phyloP scores from a whole-genome alignment of 2,113 vertebrate species.

The Dendropsophus ebraccatus region DNA sequence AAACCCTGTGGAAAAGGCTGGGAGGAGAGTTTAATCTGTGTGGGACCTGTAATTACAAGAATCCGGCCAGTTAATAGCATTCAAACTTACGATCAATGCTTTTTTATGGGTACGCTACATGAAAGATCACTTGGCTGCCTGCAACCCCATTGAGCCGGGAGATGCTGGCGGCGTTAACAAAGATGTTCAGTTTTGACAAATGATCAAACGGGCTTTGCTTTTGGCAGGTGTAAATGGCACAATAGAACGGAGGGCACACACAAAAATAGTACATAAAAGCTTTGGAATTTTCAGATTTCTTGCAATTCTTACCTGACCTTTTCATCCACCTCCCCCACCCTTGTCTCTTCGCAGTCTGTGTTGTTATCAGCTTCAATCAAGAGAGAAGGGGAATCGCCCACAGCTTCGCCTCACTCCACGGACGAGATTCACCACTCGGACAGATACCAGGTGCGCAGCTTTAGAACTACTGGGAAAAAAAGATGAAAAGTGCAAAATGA shows the following conservation, averaged over 20 bases:
- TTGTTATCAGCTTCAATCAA: slow-evolving; percentile 98
- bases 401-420: slow-evolving; percentile 94
- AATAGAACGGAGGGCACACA: slow-evolving; percentile 28
- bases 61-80: slow-evolving; percentile 47
- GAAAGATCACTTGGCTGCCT: slow-evolving; percentile 46
- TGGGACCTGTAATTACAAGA: slow-evolving; percentile 50
- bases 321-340: slow-evolving; percentile 37
- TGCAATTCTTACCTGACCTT: slow-evolving; percentile 34
- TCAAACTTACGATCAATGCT: slow-evolving; percentile 40
- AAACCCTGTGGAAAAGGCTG: slow-evolving; percentile 16
- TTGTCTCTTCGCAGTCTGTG: slow-evolving; percentile 81
- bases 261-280: slow-evolving; percentile 47
- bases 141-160: slow-evolving; percentile 32
- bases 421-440: slow-evolving; percentile 98
- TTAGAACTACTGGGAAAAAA: background rate
- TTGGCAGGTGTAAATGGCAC: slow-evolving; percentile 12
- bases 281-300: slow-evolving; percentile 37
- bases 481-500: slow-evolving; percentile 1
- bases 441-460: slow-evolving; percentile 93
- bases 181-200: slow-evolving; percentile 43
- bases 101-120: slow-evolving; percentile 52
- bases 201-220: slow-evolving; percentile 50
- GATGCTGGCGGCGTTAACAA: slow-evolving; percentile 30
- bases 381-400: slow-evolving; percentile 96
- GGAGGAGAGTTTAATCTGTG: slow-evolving; percentile 50